These are phyloP conservation scores for Meandrusa payeni DNA, from an alignment of 2,888 invertebrate genomes.

Conservation along the genomic window DNA sequence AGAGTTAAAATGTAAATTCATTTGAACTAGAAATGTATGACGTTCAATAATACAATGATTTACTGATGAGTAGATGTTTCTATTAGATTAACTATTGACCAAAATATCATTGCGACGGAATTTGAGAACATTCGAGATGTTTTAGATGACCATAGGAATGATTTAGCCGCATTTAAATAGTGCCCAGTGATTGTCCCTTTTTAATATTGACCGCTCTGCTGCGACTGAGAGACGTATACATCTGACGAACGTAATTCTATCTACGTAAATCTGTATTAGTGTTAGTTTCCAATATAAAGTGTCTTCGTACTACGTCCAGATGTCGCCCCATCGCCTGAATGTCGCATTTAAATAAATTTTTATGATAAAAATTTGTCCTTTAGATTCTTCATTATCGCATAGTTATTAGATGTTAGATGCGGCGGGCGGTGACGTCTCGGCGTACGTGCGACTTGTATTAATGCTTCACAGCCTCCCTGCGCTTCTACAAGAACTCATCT, in stretches of 20 bases:
- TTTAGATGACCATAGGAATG: conserved; percentile 44
- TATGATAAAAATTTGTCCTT: conserved; percentile 51
- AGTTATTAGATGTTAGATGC: conserved; percentile 36
- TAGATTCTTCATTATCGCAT: conserved; percentile 52
- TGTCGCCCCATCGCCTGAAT: conserved; percentile 45
- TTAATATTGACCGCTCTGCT: conserved; percentile 48
- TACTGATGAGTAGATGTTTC: conserved; percentile 46
- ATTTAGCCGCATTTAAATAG: conserved; percentile 63
- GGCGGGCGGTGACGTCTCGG: conserved; percentile 35
- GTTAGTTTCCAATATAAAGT: conserved; percentile 67
- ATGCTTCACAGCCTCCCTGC: conserved; percentile 74
- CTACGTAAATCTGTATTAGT: conserved; percentile 68
- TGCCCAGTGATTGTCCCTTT: conserved; percentile 49
- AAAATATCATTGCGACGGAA: conserved; percentile 59
- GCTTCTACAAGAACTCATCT: conserved; percentile 54
- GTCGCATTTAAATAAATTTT: conserved; percentile 56
- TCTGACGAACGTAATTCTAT: conserved; percentile 45
- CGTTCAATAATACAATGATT: conserved; percentile 50
- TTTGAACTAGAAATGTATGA: conserved; percentile 69
- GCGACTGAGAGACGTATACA: conserved; percentile 38
- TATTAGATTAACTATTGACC: conserved; percentile 61
- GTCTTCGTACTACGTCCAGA: conserved; percentile 50
- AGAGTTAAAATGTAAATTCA: conserved; percentile 58
- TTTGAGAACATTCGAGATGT: conserved; percentile 55
- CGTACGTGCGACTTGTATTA: conserved; percentile 52